phyloP scores from a whole-genome alignment of 2,888 invertebrate species.

The Lapara coniferarum region DNA sequence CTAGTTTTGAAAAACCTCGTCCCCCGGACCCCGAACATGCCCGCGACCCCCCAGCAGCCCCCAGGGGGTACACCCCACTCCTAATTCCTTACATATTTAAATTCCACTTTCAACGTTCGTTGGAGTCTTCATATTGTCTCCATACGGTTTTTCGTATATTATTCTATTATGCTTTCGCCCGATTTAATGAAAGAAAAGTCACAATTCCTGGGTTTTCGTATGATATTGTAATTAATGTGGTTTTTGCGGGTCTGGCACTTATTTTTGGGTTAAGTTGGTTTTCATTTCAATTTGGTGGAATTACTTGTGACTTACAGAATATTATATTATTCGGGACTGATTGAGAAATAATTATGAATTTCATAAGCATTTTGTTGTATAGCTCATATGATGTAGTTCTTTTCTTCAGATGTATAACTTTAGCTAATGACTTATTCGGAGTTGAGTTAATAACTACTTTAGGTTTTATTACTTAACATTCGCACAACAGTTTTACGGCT shows the following conservation, averaged over 20 bases:
- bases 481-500: too few species aligned
- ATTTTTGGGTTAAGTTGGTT: not conserved
- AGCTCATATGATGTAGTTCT: too few species aligned
- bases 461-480: too few species aligned
- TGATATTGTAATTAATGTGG: constrained; percentile 12
- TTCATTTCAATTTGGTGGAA: not conserved
- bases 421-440: too few species aligned
- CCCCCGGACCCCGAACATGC: constrained; percentile 36
- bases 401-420: too few species aligned
- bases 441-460: too few species aligned
- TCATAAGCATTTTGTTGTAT: too few species aligned
- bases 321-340: too few species aligned
- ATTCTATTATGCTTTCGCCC: constrained; percentile 25
- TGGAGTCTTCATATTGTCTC: constrained; percentile 79
- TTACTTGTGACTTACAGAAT: not conserved
- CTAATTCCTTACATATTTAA: constrained; percentile 84
- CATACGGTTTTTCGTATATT: constrained; percentile 57
- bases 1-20: constrained; percentile 81
- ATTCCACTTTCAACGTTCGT: constrained; percentile 78
- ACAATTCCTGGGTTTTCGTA: constrained; percentile 18
- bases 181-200: constrained; percentile 25
- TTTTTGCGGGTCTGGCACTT: not conserved
- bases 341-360: too few species aligned
- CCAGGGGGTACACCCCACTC: constrained; percentile 54
- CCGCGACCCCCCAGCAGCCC: constrained; percentile 35